phyloP scores from a whole-genome alignment of 2,888 invertebrate species.

The Stegana nigrithorax region DNA sequence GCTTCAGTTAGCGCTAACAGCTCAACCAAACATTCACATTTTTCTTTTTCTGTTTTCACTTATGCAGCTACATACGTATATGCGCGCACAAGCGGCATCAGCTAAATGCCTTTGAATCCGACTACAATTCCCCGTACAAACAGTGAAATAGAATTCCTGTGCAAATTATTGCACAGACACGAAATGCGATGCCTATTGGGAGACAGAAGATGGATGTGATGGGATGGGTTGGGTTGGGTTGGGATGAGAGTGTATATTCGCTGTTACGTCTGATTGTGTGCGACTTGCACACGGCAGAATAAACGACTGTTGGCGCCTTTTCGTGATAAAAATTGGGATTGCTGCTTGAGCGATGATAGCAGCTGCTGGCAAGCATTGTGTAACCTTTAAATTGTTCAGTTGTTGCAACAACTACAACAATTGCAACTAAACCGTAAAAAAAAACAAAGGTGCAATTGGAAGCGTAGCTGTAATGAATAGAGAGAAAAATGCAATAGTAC shows the following conservation, averaged over 20 bases:
- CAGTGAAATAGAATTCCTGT: conserved; percentile 7
- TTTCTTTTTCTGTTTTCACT: too few species aligned
- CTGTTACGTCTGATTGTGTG: not conserved
- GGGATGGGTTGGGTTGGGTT: not conserved
- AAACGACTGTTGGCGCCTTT: conserved; percentile 1
- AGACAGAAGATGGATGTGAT: conserved; percentile 10
- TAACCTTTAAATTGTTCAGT: too few species aligned
- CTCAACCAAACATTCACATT: too few species aligned
- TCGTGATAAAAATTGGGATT: conserved; percentile 8
- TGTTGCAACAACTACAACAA: not conserved
- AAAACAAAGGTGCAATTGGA: too few species aligned
- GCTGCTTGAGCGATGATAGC: conserved; percentile 1
- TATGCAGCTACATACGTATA: too few species aligned
- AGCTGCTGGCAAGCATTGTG: not conserved
- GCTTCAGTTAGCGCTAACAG: too few species aligned
- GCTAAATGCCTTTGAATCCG: conserved; percentile 3
- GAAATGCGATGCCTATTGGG: conserved; percentile 19
- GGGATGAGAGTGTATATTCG: not conserved
- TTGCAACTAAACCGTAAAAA: not conserved
- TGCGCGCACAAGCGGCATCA: too few species aligned
- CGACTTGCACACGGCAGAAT: not conserved
- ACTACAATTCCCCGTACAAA: not conserved
- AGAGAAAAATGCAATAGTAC: too few species aligned
- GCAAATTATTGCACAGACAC: conserved; percentile 22
- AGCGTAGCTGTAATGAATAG: too few species aligned